Percentiles rank a stretch among this genome's conserved stretches.
These are phyloP conservation scores for Myiothlypis chrysogaster DNA, from an alignment of 2,797 vertebrate genomes.

Conservation along the genomic window DNA sequence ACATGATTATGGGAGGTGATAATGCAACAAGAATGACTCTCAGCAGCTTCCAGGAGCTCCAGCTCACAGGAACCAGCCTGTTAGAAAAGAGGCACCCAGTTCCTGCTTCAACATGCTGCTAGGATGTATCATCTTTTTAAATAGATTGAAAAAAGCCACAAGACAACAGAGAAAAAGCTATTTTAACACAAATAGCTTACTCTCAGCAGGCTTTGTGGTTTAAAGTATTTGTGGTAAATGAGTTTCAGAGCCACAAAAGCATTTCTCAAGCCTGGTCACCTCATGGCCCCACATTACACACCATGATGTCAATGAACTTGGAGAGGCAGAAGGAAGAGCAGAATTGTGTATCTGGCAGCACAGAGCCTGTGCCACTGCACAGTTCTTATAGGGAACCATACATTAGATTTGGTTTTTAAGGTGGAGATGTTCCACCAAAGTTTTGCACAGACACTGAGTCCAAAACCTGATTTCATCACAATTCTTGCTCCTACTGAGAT, in stretches of 20 bases:
- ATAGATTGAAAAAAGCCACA: neutral
- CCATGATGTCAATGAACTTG: neutral
- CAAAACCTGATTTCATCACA: neutral
- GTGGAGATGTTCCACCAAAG: neutral
- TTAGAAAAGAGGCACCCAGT: neutral
- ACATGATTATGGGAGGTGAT: constrained; percentile 52
- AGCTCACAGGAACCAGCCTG: neutral
- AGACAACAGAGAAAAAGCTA: neutral
- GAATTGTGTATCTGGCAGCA: neutral
- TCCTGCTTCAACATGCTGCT: neutral
- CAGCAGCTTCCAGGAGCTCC: constrained; percentile 34
- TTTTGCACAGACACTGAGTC: neutral
- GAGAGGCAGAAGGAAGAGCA: neutral
- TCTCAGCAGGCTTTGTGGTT: neutral
- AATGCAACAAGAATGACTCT: constrained; percentile 51
- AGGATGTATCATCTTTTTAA: neutral
- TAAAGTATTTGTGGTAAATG: neutral
- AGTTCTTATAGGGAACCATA: neutral
- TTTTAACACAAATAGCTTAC: neutral
- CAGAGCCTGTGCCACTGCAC: neutral
- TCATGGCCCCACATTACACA: neutral
- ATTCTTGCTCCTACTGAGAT: neutral
- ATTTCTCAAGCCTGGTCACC: neutral
- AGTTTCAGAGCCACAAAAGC: constrained; percentile 1
- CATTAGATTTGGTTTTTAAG: neutral